These are phyloP conservation scores for Octomys mimax DNA, from an alignment of 2,797 vertebrate genomes.

Conservation along the genomic window DNA sequence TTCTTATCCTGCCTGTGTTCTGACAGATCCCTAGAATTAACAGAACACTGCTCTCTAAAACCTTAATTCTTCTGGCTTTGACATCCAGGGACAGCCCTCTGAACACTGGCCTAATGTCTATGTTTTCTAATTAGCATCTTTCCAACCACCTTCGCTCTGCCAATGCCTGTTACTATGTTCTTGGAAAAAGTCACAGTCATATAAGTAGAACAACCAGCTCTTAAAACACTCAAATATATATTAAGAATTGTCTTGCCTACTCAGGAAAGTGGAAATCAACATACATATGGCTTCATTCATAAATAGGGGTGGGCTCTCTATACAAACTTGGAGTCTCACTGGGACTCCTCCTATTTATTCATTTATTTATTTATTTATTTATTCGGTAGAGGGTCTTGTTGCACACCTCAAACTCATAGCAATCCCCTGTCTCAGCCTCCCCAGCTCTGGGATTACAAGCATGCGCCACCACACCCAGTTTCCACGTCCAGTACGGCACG, in stretches of 20 bases:
- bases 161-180: background rate
- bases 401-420: too few relatives aligned
- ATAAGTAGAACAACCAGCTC: conserved; percentile 13
- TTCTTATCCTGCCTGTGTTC: background rate
- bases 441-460: too few relatives aligned
- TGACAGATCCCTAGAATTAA: background rate
- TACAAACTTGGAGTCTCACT: background rate
- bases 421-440: too few relatives aligned
- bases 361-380: too few relatives aligned
- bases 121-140: conserved; percentile 50
- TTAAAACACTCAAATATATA: background rate
- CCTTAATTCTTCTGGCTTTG: background rate
- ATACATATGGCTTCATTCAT: background rate
- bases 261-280: background rate
- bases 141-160: conserved; percentile 41
- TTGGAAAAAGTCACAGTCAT: conserved; percentile 28
- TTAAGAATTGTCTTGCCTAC: background rate
- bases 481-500: too few relatives aligned
- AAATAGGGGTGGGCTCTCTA: background rate
- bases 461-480: too few relatives aligned
- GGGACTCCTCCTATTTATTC: background rate
- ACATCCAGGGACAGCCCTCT: conserved; percentile 2
- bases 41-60: background rate
- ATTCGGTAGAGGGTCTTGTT: too few relatives aligned
- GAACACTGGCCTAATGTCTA: background rate